These are phyloP conservation scores for Drosophila sproati DNA, from an alignment of 1,140 invertebrate genomes.

Conservation along the genomic window DNA sequence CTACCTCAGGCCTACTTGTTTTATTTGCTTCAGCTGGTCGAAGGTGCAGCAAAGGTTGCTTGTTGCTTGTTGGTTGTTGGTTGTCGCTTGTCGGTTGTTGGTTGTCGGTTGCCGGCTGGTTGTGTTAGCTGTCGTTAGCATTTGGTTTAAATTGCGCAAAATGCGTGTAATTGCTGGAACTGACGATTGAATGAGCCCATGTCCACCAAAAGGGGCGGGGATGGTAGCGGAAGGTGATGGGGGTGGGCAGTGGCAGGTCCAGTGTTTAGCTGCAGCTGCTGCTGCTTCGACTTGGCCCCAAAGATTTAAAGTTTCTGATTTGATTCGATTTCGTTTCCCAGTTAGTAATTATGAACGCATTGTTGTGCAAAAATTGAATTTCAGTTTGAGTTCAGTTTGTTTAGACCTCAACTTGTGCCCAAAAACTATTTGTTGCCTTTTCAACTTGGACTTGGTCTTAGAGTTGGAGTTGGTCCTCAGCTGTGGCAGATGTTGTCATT, in stretches of 20 bases:
- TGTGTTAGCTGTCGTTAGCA: conserved; percentile 81
- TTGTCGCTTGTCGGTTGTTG: conserved; percentile 64
- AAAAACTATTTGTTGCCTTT: conserved; percentile 22
- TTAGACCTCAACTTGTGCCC: conserved; percentile 62
- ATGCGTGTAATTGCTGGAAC: conserved; percentile 83
- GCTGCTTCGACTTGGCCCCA: conserved; percentile 35
- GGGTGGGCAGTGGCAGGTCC: conserved; percentile 3
- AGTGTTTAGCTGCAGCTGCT: conserved; percentile 43
- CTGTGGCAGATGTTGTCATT: conserved; percentile 26
- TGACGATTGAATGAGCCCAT: conserved; percentile 80
- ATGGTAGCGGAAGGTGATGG: not conserved
- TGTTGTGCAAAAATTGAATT: conserved; percentile 81
- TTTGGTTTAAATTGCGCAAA: conserved; percentile 84
- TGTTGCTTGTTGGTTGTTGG: conserved; percentile 60
- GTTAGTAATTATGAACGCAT: conserved; percentile 74
- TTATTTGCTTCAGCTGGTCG: conserved; percentile 38
- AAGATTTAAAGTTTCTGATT: conserved; percentile 80
- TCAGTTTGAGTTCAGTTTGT: conserved; percentile 68
- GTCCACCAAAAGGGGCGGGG: conserved; percentile 47
- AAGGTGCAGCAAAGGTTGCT: conserved; percentile 79
- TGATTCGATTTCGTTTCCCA: conserved; percentile 56
- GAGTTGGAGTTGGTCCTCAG: not conserved
- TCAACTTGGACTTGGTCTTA: conserved; percentile 12
- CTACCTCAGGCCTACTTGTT: too few relatives aligned
- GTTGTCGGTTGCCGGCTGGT: conserved; percentile 52